These are phyloP conservation scores for Oryzias dopingdopingensis DNA, from an alignment of 2,797 vertebrate genomes.

Conservation along the genomic window DNA sequence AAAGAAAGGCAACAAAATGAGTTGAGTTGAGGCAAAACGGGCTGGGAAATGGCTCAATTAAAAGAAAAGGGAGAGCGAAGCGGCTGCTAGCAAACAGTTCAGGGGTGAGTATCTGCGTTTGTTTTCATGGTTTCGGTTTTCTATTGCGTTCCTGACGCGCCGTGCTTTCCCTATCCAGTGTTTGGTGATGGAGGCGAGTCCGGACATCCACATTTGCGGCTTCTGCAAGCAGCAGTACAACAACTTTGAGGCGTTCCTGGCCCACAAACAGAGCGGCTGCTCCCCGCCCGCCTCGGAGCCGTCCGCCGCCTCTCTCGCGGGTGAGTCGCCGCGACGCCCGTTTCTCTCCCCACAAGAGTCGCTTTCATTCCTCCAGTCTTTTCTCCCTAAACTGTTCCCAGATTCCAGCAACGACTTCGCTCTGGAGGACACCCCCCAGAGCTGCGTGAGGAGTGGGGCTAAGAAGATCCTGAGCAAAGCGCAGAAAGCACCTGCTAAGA, in stretches of 20 bases:
- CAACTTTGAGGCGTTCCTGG: constrained; percentile 90
- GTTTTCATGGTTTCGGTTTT: too few species aligned
- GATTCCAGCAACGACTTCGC: constrained; percentile 87
- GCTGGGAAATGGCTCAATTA: constrained; percentile 73
- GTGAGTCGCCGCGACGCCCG: constrained; percentile 56
- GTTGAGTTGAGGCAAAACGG: constrained; percentile 35
- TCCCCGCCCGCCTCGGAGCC: constrained; percentile 75
- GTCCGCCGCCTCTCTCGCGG: constrained; percentile 79
- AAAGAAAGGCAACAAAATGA: constrained; percentile 34
- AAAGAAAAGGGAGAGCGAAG: constrained; percentile 68
- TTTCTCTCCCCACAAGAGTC: not conserved
- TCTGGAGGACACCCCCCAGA: constrained; percentile 90
- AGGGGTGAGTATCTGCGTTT: not conserved
- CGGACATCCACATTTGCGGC: constrained; percentile 96
- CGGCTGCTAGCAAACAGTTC: not conserved
- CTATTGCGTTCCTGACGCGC: too few species aligned
- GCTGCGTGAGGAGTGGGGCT: constrained; percentile 82
- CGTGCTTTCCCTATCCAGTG: constrained; percentile 39
- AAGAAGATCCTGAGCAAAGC: constrained; percentile 82
- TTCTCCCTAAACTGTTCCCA: constrained; percentile 31
- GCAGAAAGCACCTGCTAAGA: constrained; percentile 84
- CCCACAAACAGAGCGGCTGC: constrained; percentile 92
- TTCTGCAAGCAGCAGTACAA: constrained; percentile 96
- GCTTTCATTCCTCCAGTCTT: not conserved
- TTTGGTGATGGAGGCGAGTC: constrained; percentile 88